Evolutionary conservation across 2,888 invertebrate species (phyloP).

Genomic region (Agriopis aurantiaria): DNA sequence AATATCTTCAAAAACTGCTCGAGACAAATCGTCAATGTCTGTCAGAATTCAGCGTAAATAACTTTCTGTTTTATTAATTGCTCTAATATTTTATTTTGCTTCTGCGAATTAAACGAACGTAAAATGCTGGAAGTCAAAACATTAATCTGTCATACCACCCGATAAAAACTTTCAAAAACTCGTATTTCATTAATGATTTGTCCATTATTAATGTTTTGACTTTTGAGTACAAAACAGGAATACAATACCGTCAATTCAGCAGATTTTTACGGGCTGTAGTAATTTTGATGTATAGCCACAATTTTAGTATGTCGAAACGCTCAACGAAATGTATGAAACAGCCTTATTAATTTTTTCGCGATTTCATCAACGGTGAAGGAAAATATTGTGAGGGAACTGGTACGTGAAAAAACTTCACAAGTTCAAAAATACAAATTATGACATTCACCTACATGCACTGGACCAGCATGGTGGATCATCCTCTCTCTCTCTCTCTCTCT

Average conservation of each 20-base stretch:
- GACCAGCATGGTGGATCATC: too few relatives aligned
- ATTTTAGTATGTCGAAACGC: too few relatives aligned
- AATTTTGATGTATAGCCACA: too few relatives aligned
- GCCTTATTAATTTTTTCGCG: too few relatives aligned
- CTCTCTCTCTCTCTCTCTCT: too few relatives aligned
- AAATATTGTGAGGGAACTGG: too few relatives aligned
- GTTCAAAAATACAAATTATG: too few relatives aligned
- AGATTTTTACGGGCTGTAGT: neutral
- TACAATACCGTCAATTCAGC: neutral
- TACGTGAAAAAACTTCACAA: too few relatives aligned
- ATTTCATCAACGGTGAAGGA: too few relatives aligned
- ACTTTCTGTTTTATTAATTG: slow-evolving; percentile 14
- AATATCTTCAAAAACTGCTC: slow-evolving; percentile 1
- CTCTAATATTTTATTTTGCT: slow-evolving; percentile 12
- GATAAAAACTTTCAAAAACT: slow-evolving; percentile 29
- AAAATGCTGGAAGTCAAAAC: slow-evolving; percentile 12
- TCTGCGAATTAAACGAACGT: neutral
- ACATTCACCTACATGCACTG: too few relatives aligned
- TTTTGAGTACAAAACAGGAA: slow-evolving; percentile 3
- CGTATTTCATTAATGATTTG: neutral
- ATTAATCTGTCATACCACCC: slow-evolving; percentile 11
- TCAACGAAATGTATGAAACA: too few relatives aligned
- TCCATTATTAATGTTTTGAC: slow-evolving; percentile 8
- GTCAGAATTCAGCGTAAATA: neutral
- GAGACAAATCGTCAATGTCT: slow-evolving; percentile 1